phyloP scores from a whole-genome alignment of 1,140 invertebrate genomes.

The Leptoteleia sp. region DNA sequence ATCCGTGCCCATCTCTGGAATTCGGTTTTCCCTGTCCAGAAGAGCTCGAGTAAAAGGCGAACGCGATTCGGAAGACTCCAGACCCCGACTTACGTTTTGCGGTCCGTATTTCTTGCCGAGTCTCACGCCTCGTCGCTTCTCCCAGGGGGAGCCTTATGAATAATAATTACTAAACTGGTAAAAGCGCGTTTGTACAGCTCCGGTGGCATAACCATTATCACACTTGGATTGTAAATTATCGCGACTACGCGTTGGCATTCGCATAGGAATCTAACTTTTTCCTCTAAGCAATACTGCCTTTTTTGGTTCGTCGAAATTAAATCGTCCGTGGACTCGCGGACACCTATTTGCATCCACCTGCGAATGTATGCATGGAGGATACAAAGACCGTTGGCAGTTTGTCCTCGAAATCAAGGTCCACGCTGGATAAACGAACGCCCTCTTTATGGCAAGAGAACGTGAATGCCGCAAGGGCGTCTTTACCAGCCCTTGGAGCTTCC shows the following conservation, averaged over 20 bases:
- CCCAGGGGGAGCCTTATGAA: slow-evolving; percentile 78
- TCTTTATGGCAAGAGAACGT: slow-evolving; percentile 36
- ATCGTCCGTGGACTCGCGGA: no score
- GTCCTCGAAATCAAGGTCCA: slow-evolving; percentile 70
- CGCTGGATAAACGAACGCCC: slow-evolving; percentile 73
- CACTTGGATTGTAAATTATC: slow-evolving; percentile 28
- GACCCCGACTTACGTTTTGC: slow-evolving; percentile 74
- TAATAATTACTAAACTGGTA: slow-evolving; percentile 77
- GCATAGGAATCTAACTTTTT: neutral
- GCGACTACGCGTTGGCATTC: no score
- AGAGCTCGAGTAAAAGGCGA: slow-evolving; percentile 66
- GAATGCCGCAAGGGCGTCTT: slow-evolving; percentile 72
- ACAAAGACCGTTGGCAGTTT: slow-evolving; percentile 29
- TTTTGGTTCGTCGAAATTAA: no score
- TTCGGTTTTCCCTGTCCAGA: slow-evolving; percentile 66
- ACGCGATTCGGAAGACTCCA: slow-evolving; percentile 57
- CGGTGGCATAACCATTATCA: slow-evolving; percentile 40
- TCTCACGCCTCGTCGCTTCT: slow-evolving; percentile 77
- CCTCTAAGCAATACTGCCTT: neutral
- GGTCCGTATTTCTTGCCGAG: slow-evolving; percentile 78
- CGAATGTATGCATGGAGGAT: neutral
- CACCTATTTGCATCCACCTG: neutral
- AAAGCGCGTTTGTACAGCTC: slow-evolving; percentile 55
- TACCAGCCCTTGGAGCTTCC: slow-evolving; percentile 73
- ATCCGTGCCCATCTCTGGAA: slow-evolving; percentile 69